Percentiles rank a stretch among this genome's conserved stretches.
phyloP scores from a whole-genome alignment of 2,113 vertebrate species.

The Callaeas wilsoni region DNA sequence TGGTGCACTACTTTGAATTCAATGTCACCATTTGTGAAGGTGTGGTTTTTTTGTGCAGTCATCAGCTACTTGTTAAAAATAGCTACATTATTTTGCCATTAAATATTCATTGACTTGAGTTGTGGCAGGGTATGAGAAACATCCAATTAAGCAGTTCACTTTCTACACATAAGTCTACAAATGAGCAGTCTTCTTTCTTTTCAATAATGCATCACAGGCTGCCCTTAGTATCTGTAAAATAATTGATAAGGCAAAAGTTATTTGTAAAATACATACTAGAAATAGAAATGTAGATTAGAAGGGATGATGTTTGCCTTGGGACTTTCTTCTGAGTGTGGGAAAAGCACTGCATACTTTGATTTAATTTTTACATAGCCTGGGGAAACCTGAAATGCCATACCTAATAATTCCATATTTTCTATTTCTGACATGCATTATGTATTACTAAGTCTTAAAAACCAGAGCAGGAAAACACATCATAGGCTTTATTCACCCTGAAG shows the following conservation, averaged over 20 bases:
- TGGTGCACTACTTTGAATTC: background rate
- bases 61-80: slow-evolving; percentile 28
- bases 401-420: slow-evolving; percentile 11
- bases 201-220: slow-evolving; percentile 35
- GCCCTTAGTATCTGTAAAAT: slow-evolving; percentile 16
- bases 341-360: background rate
- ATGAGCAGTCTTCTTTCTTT: background rate
- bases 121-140: slow-evolving; percentile 1
- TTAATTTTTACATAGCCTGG: background rate
- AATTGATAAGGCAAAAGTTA: slow-evolving; percentile 38
- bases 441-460: background rate
- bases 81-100: background rate
- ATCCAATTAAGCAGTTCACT: slow-evolving; percentile 14
- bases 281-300: slow-evolving; percentile 20
- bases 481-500: background rate
- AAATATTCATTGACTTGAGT: slow-evolving; percentile 41
- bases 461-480: background rate
- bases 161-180: slow-evolving; percentile 19
- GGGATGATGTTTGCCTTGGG: slow-evolving; percentile 7
- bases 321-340: background rate
- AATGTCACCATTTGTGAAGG: background rate
- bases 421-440: background rate
- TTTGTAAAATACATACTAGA: slow-evolving; percentile 34
- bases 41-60: background rate
- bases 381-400: background rate